Evolutionary conservation across 2,888 invertebrate genomes (phyloP).

Genomic region (Dolichomitus sp.): DNA sequence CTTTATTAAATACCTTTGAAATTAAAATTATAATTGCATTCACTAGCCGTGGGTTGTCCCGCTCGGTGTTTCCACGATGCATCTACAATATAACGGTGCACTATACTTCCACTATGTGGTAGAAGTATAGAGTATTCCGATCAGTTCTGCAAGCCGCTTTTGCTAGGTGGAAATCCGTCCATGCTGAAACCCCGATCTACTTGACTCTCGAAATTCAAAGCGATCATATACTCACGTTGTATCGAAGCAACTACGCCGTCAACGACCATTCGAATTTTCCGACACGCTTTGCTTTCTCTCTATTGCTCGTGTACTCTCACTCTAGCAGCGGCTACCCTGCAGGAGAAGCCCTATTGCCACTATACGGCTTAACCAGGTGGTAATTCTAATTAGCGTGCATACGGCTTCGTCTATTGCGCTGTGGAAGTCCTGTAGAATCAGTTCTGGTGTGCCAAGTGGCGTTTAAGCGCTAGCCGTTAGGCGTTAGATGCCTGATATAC

Average conservation of each 20-base stretch:
- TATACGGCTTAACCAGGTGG: slow-evolving; percentile 61
- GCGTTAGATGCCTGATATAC: slow-evolving; percentile 60
- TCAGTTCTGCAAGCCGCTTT: background rate
- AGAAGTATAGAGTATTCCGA: background rate
- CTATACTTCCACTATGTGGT: background rate
- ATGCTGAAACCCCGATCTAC: slow-evolving; percentile 22
- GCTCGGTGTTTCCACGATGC: slow-evolving; percentile 72
- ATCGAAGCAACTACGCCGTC: slow-evolving; percentile 12
- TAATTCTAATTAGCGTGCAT: slow-evolving; percentile 66
- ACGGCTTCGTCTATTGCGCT: slow-evolving; percentile 53
- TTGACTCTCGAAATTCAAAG: slow-evolving; percentile 44
- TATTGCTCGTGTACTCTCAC: slow-evolving; percentile 1
- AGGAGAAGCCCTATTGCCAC: slow-evolving; percentile 47
- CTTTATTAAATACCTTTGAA: slow-evolving; percentile 86
- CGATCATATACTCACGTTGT: background rate
- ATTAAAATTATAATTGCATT: slow-evolving; percentile 86
- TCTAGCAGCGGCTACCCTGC: background rate
- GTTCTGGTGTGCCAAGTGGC: slow-evolving; percentile 59
- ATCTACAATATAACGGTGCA: background rate
- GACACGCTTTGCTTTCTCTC: slow-evolving; percentile 32
- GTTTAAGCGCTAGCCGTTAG: slow-evolving; percentile 66
- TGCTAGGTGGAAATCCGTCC: slow-evolving; percentile 48
- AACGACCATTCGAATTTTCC: slow-evolving; percentile 12
- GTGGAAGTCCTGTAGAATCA: slow-evolving; percentile 53
- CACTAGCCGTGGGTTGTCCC: slow-evolving; percentile 78